Percentiles rank a stretch among this genome's conserved stretches.
These are phyloP conservation scores for Chromoteleia sp. DNA, from an alignment of 2,888 invertebrate genomes.

Conservation along the genomic window DNA sequence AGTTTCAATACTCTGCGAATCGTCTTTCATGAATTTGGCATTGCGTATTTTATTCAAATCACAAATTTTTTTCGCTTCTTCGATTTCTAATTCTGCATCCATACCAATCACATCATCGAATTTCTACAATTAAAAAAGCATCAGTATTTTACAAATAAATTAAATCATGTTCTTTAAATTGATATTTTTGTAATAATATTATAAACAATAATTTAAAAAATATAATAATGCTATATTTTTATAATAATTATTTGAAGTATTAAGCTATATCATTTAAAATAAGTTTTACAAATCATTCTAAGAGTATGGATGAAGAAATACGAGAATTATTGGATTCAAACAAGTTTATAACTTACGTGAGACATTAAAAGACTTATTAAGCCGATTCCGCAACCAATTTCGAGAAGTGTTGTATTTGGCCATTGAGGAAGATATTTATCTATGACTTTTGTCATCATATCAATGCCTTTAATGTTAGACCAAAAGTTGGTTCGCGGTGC, in stretches of 20 bases:
- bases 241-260: too few species aligned
- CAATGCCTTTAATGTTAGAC: slow-evolving; percentile 81
- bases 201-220: too few species aligned
- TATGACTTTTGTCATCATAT: slow-evolving; percentile 79
- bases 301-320: neutral
- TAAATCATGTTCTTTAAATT: too few species aligned
- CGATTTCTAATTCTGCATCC: slow-evolving; percentile 81
- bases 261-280: too few species aligned
- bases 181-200: too few species aligned
- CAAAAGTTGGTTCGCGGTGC: slow-evolving; percentile 83
- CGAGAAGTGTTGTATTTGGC: slow-evolving; percentile 78
- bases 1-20: slow-evolving; percentile 74
- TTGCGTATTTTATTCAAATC: slow-evolving; percentile 81
- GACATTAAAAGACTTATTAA: slow-evolving; percentile 81
- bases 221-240: too few species aligned
- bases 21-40: slow-evolving; percentile 80
- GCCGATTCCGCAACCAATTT: slow-evolving; percentile 83
- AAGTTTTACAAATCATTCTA: too few species aligned
- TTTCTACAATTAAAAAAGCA: slow-evolving; percentile 74
- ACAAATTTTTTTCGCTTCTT: slow-evolving; percentile 81
- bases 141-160: too few species aligned
- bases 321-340: neutral
- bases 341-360: slow-evolving; percentile 73
- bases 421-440: slow-evolving; percentile 77
- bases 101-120: slow-evolving; percentile 81